Evolutionary conservation across 2,888 invertebrate genomes (phyloP), one percentile per base, ranked within the genome.

Genomic region (Trachelus stipa): DNA sequence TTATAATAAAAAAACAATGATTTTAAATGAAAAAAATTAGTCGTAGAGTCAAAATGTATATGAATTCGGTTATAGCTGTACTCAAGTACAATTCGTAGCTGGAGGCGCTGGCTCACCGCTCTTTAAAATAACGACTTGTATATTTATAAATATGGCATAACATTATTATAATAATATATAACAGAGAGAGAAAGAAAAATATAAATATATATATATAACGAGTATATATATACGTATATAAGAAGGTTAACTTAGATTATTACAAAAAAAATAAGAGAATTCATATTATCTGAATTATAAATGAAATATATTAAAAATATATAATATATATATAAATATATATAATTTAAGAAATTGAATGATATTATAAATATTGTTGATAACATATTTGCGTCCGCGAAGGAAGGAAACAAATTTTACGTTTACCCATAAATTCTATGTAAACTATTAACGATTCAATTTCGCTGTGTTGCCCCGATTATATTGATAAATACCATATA

Each of bases 281-380:
- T 86, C 85, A 86, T 83, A 87, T 86, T 87, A 85, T 86, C 82
- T 81, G 82, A 87, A 78, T 73, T 56, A 71, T 35, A 68, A 78
- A 71, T 77, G 69, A 75, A 75, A 75, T 77, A 81, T 77, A 79
- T 80, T 80, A 73, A 80, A 79, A 76, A 79, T 35, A 76, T 75
- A 77, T 74, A 81, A 78, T 79, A 71, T 80, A 77, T 76, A 77
- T 71, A 78, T 56, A 33, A 80, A 83, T 76, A 84, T 74, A 82
- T 73, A 81, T 79, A 79, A 81, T 80, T 83, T 84, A 85, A 84
- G 81, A 87, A 84, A 87, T 85, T 84, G 84, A 87, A 90, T 89
- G 88, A 90, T 90, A 90, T 89, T 90, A 89, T 88, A 88, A 87
- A 90, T 85, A 89, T 88, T 89, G 89, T 90, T 90, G 87, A 89